Conservation (phyloP, 2,888 invertebrate genomes). For the Alentia gelatinosa region DNA sequence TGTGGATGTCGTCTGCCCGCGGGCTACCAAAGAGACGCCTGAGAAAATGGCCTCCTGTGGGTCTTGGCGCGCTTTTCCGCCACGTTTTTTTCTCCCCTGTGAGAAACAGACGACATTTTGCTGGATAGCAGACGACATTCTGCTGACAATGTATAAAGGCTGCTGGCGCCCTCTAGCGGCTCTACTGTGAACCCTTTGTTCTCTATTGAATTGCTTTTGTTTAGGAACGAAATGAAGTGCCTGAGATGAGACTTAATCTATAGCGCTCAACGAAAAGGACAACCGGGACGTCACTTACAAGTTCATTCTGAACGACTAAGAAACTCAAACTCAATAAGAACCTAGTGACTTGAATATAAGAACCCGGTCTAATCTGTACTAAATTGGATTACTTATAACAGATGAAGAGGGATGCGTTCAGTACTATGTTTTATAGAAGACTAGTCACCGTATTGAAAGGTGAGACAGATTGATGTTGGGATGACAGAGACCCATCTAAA, state of each 20-base stretch:
- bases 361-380: too few species aligned
- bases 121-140: slow-evolving; percentile 1
- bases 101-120: slow-evolving; percentile 1
- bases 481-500: too few species aligned
- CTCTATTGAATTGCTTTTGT: not conserved
- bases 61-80: not conserved
- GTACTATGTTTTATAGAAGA: too few species aligned
- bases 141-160: not conserved
- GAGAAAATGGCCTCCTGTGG: slow-evolving; percentile 16
- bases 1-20: not conserved
- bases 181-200: not conserved
- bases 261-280: not conserved
- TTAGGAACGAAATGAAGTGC: not conserved
- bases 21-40: not conserved
- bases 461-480: too few species aligned
- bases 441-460: too few species aligned
- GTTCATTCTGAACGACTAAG: not conserved
- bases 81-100: not conserved
- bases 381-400: too few species aligned
- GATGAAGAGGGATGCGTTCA: too few species aligned
- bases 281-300: not conserved
- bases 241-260: not conserved
- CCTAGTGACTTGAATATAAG: too few species aligned
- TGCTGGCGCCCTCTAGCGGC: not conserved
- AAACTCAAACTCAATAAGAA: not conserved